Evolutionary conservation across 1,140 invertebrate species (phyloP), one percentile per base, ranked within the genome.

Genomic region (Kradibia gibbosae): DNA sequence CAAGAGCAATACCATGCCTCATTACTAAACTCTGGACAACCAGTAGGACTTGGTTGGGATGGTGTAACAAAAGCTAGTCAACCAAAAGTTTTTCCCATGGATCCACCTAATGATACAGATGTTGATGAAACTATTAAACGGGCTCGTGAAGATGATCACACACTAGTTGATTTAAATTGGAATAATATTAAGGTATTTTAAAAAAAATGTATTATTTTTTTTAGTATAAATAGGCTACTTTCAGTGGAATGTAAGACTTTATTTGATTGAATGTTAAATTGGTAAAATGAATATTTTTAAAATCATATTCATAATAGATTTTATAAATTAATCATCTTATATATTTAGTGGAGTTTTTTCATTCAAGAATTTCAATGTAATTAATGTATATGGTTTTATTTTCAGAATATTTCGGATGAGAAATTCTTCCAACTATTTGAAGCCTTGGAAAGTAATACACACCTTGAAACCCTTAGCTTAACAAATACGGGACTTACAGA

Each of bases 1-100:
- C 99, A 99, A 93, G 98, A 99, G 90, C 99, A 99, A 91, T 99
- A 99, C 91, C 98, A 99, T 92, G 98, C 98, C 74, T 99, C 98
- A 57, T 91, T 98, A 72, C 90, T 97, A 79, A 98, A 98, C 92
- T 98, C 97, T 91, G 96, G 96, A 28, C 96, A 97, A 89, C 96
- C 96, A 0, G 93, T 97, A 82, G 96, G 96, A 70, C 91, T 97
- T 80, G 96, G 96, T 80, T 97, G 96, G 96, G 96, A 97, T 88
- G 98, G 97, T 85, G 95, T 98, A 85, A 99, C 98, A 15, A 99
- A 98, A 93, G 96, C 97, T 80, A 96, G 97, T 85, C 95, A 97
- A 92, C 96, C 95, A 81, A 99, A 98, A 94, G 92, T 96, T 85
- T 96, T 95, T 87, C 97, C 98, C 36, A 94, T 94, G 89, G 97